These are phyloP conservation scores for Coendou prehensilis DNA, from an alignment of 2,797 vertebrate genomes.

Conservation along the genomic window DNA sequence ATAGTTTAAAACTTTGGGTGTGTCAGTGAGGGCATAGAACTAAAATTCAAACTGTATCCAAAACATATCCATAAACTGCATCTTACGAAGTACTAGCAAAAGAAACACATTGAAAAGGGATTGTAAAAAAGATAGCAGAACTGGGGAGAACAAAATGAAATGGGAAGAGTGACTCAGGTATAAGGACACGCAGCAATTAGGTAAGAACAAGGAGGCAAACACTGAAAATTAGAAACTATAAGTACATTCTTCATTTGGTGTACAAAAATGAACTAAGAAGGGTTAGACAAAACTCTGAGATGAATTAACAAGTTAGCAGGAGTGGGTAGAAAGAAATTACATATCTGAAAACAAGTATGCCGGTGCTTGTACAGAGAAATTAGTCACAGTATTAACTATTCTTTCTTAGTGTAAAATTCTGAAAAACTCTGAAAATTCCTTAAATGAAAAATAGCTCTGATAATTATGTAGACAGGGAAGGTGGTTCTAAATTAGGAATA, in stretches of 20 bases:
- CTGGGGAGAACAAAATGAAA: neutral
- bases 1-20: neutral
- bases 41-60: neutral
- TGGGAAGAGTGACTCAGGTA: neutral
- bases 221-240: neutral
- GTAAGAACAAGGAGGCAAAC: neutral
- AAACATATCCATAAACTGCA: neutral
- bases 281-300: neutral
- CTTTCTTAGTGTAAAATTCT: neutral
- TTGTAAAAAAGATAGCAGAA: neutral
- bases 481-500: neutral
- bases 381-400: neutral
- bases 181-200: neutral
- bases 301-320: neutral
- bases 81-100: neutral
- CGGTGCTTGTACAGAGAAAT: neutral
- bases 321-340: neutral
- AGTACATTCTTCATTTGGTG: neutral
- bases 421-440: neutral
- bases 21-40: neutral
- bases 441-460: neutral
- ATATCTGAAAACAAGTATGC: neutral
- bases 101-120: neutral
- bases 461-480: neutral
- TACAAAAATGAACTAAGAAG: neutral